Percentiles rank a stretch among this genome's conserved stretches.
Evolutionary conservation across 1,140 invertebrate genomes (phyloP).

Genomic region (Tetramorium alpestre): DNA sequence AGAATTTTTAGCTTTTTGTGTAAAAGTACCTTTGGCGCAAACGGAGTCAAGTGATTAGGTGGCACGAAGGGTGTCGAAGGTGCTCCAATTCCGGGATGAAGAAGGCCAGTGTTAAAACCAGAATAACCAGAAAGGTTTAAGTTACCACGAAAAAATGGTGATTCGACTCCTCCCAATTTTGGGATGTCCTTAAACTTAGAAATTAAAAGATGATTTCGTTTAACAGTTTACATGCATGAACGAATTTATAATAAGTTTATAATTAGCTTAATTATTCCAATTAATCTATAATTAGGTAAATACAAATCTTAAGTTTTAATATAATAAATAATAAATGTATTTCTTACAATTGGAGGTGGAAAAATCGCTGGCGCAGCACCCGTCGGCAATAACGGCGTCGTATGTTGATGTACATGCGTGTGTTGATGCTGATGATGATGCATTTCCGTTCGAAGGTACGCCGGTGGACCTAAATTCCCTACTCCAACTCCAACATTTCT

Average conservation of each 20-base stretch:
- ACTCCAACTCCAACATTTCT: conserved; percentile 86
- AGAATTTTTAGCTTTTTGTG: not conserved
- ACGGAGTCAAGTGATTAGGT: conserved; percentile 92
- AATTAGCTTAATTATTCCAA: too few species aligned
- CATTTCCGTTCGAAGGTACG: conserved; percentile 93
- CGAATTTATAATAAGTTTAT: not conserved
- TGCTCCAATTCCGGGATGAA: conserved; percentile 91
- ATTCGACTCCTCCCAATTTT: conserved; percentile 92
- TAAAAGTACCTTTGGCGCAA: conserved; percentile 94
- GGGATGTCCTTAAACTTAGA: conserved; percentile 94
- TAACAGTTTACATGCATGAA: not conserved
- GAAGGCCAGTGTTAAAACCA: conserved; percentile 92
- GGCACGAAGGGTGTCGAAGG: conserved; percentile 91
- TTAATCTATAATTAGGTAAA: not conserved
- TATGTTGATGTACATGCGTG: conserved; percentile 95
- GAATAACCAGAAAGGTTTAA: conserved; percentile 92
- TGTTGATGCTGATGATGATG: conserved; percentile 97
- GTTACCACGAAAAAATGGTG: conserved; percentile 91
- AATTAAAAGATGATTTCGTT: conserved; percentile 73
- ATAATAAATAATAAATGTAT: not conserved
- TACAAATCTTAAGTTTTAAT: not conserved
- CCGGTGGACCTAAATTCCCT: conserved; percentile 84
- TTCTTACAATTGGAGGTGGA: conserved; percentile 88
- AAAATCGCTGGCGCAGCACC: conserved; percentile 87
- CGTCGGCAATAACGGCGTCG: conserved; percentile 88